Base-by-base conservation (phyloP, 2,888 invertebrate genomes). In the Colletes collaris region DNA sequence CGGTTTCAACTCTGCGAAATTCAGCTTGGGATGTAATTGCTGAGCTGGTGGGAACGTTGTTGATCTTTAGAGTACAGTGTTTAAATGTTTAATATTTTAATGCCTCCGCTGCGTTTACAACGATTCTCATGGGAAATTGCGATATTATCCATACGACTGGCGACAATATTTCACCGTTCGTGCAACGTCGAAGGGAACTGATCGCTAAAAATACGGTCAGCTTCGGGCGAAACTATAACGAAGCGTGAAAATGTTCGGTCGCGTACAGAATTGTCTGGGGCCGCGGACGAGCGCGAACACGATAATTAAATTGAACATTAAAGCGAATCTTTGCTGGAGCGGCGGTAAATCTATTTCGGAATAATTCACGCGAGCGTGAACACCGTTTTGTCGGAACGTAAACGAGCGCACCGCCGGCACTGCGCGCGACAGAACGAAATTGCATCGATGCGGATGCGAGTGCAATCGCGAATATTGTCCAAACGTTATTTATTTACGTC, bases 221-320 rank as follows among this genome's bases (percentile, higher is more conserved):
- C 27, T 27, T 27, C 27, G 27, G 27, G 27, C 27, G 6, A 59
- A 50, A 19, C n/a, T 16, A 68, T 52, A 7, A 3, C 13, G 37
- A 11, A 0, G 11, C 49, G 59, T 4, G 49, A 27, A 52, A 59
- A 53, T 35, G 19, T 44, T 58, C 27, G n/a, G 11, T 27, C 7
- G 10, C 13, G 11, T 4, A 5, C 8, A 13, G 50, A 53, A 53
- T 59, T 4, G 53, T 46, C 0, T 2, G 1, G 35, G 35, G 49
- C 37, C 40, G n/a, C 49, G 44, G 56, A 40, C 37, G 16, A n/a
- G 0, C 6, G 19, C 7, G 13, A 0, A 16, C 44, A 8, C 16
- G 0, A 3, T 56, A 68, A 59, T 65, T 55, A 44, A 75, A 67
- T 62, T 55, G 56, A 74, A 60, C 16, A 40, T 74, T 62, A 11